These are phyloP conservation scores for Prolemur simus DNA, from an alignment of 2,113 vertebrate species.

Conservation along the genomic window DNA sequence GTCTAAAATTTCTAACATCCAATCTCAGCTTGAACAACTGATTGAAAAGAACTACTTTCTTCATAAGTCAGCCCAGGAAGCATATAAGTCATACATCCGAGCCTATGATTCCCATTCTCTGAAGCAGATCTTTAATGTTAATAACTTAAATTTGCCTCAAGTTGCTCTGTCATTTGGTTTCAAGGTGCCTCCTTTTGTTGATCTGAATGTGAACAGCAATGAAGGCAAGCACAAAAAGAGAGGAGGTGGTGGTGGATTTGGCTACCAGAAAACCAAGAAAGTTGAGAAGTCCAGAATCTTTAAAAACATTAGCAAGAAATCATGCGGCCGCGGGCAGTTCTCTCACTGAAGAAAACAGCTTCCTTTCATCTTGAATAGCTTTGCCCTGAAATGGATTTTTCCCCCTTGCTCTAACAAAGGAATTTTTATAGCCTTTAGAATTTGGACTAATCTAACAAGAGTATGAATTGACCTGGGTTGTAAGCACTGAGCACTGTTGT, in stretches of 20 bases:
- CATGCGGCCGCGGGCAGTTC: constrained; percentile 89
- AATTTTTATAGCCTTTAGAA: not conserved
- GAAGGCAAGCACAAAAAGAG: constrained; percentile 90
- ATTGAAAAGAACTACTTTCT: no score
- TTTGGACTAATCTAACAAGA: not conserved
- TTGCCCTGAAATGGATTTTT: not conserved
- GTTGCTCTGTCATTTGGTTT: constrained; percentile 96
- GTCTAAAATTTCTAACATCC: no score
- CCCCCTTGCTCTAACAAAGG: not conserved
- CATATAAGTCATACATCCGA: constrained; percentile 97
- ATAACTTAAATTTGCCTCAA: constrained; percentile 94
- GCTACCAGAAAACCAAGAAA: constrained; percentile 88
- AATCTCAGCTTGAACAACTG: no score
- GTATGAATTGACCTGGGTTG: not conserved
- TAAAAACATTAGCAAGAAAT: constrained; percentile 92
- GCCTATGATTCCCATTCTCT: constrained; percentile 98
- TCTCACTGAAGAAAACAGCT: constrained; percentile 86
- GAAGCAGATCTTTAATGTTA: constrained; percentile 97
- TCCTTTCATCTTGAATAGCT: not conserved
- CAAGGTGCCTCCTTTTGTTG: constrained; percentile 95
- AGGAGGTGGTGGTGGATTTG: constrained; percentile 95
- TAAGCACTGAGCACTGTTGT: not conserved
- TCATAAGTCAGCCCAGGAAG: constrained; percentile 98
- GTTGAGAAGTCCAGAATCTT: constrained; percentile 94
- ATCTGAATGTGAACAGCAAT: constrained; percentile 94